Percentiles rank a stretch among this genome's conserved stretches.
These are phyloP conservation scores for Cheilosia pagana DNA, from an alignment of 2,888 invertebrate species.

Conservation along the genomic window DNA sequence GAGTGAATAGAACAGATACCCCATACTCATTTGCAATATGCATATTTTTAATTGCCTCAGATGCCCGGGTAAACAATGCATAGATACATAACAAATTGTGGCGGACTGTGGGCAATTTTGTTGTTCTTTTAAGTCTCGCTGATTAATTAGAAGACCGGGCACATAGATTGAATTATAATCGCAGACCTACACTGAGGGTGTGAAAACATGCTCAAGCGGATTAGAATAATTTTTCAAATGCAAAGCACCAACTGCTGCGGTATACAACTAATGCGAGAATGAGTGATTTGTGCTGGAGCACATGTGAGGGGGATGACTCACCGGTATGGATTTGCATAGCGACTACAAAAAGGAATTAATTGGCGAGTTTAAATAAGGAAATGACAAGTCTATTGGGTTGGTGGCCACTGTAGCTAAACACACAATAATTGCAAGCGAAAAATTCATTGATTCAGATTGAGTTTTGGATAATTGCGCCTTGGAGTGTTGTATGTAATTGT, in stretches of 20 bases:
- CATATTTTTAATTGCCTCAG: slow-evolving; percentile 39
- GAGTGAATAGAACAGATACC: slow-evolving; percentile 17
- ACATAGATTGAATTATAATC: slow-evolving; percentile 8
- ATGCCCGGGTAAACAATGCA: slow-evolving; percentile 20
- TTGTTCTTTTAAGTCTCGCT: slow-evolving; percentile 2
- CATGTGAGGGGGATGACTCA: slow-evolving; percentile 44
- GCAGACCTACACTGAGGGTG: slow-evolving; percentile 47
- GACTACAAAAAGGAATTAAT: slow-evolving; percentile 17
- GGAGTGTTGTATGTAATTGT: background rate
- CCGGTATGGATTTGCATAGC: slow-evolving; percentile 20
- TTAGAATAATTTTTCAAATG: slow-evolving; percentile 54
- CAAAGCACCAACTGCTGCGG: slow-evolving; percentile 9
- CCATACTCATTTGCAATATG: background rate
- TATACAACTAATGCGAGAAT: background rate
- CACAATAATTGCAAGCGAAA: background rate
- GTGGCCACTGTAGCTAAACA: background rate
- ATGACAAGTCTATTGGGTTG: slow-evolving; percentile 24
- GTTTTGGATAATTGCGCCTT: slow-evolving; percentile 7
- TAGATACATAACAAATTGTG: background rate
- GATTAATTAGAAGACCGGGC: slow-evolving; percentile 2
- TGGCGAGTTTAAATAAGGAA: slow-evolving; percentile 22
- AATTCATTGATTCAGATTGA: slow-evolving; percentile 7
- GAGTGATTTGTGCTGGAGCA: slow-evolving; percentile 26
- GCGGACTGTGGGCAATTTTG: background rate
- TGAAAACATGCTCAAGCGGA: slow-evolving; percentile 45